Evolutionary conservation across 2,888 invertebrate genomes (phyloP).

Genomic region (Unio delphinus): DNA sequence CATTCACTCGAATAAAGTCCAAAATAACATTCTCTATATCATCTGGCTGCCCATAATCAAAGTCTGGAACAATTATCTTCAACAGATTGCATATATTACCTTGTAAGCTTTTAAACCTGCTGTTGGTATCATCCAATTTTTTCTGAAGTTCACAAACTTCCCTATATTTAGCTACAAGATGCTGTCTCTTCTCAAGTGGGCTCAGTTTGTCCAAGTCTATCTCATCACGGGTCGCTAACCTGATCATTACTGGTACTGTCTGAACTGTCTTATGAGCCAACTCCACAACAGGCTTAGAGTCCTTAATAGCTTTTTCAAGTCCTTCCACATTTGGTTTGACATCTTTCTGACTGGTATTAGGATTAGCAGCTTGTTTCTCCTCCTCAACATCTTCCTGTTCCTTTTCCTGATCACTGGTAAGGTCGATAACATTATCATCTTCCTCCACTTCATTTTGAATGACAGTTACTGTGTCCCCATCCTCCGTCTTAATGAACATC

Average conservation of each 20-base stretch:
- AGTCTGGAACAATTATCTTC: slow-evolving; percentile 53
- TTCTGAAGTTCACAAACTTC: slow-evolving; percentile 23
- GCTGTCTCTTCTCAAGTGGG: slow-evolving; percentile 24
- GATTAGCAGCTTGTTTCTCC: not conserved
- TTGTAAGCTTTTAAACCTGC: slow-evolving; percentile 36
- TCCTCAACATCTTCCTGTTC: not conserved
- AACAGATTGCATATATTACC: slow-evolving; percentile 46
- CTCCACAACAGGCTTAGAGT: slow-evolving; percentile 3
- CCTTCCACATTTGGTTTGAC: slow-evolving; percentile 16
- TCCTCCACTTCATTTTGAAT: slow-evolving; percentile 12
- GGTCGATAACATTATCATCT: slow-evolving; percentile 27
- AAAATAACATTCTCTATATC: slow-evolving; percentile 54
- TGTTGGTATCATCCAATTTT: slow-evolving; percentile 11
- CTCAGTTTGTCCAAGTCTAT: slow-evolving; percentile 19
- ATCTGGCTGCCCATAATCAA: slow-evolving; percentile 47
- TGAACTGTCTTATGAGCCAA: slow-evolving; percentile 13
- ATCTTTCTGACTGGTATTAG: slow-evolving; percentile 4
- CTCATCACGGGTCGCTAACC: slow-evolving; percentile 24
- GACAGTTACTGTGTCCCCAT: slow-evolving; percentile 44
- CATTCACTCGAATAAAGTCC: slow-evolving; percentile 52
- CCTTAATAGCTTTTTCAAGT: slow-evolving; percentile 9
- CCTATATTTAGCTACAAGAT: slow-evolving; percentile 14
- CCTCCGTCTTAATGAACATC: slow-evolving; percentile 51
- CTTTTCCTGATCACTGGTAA: slow-evolving; percentile 33
- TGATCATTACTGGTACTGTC: slow-evolving; percentile 26